Conservation (phyloP, 2,888 invertebrate species). For the Scaeva pyrastri region DNA sequence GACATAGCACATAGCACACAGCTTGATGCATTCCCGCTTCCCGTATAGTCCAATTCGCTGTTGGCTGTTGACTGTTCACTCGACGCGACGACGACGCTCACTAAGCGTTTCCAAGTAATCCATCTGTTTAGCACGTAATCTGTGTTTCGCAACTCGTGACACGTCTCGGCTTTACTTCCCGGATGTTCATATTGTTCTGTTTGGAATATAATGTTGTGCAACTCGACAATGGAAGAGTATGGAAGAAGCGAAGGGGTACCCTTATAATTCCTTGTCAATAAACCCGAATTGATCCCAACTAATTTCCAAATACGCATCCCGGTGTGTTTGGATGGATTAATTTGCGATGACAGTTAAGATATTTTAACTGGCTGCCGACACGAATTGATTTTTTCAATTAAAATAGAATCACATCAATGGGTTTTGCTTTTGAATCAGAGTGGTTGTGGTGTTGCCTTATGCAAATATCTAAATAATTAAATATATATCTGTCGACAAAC, state of each 20-base stretch:
- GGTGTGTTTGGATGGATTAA: slow-evolving; percentile 47
- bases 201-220: background rate
- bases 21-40: slow-evolving; percentile 44
- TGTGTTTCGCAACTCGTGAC: slow-evolving; percentile 64
- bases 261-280: slow-evolving; percentile 54
- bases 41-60: no score
- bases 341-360: slow-evolving; percentile 51
- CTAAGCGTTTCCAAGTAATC: slow-evolving; percentile 55
- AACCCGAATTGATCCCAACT: slow-evolving; percentile 38
- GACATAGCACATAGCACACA: slow-evolving; percentile 66
- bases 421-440: background rate
- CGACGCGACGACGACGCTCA: background rate
- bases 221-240: background rate
- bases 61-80: no score
- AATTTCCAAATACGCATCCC: slow-evolving; percentile 49
- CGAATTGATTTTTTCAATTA: slow-evolving; percentile 56
- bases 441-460: slow-evolving; percentile 10
- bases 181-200: slow-evolving; percentile 50
- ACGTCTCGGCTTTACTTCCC: slow-evolving; percentile 58
- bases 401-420: slow-evolving; percentile 49
- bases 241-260: background rate
- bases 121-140: slow-evolving; percentile 72
- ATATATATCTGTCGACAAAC: slow-evolving; percentile 1
- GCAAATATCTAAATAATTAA: slow-evolving; percentile 19
- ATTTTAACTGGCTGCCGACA: slow-evolving; percentile 36